phyloP scores from a whole-genome alignment of 2,888 invertebrate species.

The Cinara cedri region DNA sequence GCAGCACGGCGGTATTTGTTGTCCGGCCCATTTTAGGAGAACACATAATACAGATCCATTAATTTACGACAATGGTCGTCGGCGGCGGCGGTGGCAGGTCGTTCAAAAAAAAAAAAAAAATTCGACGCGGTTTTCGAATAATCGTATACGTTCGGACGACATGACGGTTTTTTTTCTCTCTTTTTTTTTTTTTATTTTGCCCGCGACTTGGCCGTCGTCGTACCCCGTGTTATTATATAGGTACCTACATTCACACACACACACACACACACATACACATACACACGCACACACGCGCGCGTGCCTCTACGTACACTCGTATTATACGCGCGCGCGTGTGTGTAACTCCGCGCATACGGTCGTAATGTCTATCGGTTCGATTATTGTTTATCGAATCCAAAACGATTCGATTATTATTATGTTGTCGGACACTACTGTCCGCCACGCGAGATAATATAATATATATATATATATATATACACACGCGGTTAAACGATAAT shows the following conservation, averaged over 20 bases:
- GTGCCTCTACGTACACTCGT: not conserved
- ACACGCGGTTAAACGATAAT: too few species aligned
- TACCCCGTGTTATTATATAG: too few species aligned
- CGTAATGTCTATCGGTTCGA: not conserved
- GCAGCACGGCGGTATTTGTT: not conserved
- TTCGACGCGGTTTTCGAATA: not conserved
- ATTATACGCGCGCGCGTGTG: too few species aligned
- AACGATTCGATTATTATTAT: not conserved
- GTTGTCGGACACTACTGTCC: not conserved
- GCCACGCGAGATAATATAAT: too few species aligned
- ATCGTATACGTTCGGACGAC: not conserved
- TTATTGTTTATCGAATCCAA: not conserved
- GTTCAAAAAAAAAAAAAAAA: not conserved
- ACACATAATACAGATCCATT: not conserved
- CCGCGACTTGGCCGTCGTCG: not conserved
- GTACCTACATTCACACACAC: too few species aligned
- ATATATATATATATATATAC: not conserved
- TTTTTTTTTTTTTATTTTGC: too few species aligned
- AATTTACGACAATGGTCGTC: not conserved
- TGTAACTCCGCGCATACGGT: not conserved
- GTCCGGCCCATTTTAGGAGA: conserved; percentile 4
- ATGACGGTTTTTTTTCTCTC: not conserved
- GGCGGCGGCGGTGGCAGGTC: not conserved
- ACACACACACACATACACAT: too few species aligned
- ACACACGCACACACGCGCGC: not conserved